A percentile compares a stretch with the other conserved stretches of the same genome.
phyloP scores from a whole-genome alignment of 2,797 vertebrate species.

The Cheirogaleus major region DNA sequence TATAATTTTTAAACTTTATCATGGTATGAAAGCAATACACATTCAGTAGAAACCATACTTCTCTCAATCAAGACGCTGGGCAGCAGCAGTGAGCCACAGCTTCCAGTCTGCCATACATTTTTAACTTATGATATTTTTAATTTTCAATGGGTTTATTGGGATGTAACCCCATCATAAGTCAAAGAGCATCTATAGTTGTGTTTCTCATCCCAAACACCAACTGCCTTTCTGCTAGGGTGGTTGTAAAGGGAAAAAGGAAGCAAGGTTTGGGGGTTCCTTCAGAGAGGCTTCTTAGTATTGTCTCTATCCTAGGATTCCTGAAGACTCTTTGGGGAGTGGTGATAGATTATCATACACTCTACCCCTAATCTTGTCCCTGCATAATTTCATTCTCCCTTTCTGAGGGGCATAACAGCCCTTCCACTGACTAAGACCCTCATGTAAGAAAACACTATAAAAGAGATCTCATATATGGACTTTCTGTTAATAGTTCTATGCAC shows the following conservation, averaged over 20 bases:
- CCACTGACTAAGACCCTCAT: neutral
- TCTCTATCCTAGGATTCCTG: neutral
- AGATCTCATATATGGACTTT: neutral
- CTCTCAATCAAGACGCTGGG: neutral
- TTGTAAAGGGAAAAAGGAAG: neutral
- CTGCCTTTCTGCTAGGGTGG: neutral
- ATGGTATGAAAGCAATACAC: neutral
- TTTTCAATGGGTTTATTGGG: neutral
- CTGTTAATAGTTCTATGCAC: neutral
- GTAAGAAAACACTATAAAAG: slow-evolving; percentile 34
- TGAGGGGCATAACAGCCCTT: neutral
- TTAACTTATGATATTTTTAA: neutral
- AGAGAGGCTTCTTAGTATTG: neutral
- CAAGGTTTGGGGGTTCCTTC: neutral
- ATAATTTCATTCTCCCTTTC: slow-evolving; percentile 29
- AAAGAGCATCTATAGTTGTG: neutral
- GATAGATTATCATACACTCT: neutral
- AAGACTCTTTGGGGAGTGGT: neutral
- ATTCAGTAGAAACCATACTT: neutral
- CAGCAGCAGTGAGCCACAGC: neutral
- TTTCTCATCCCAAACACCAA: neutral
- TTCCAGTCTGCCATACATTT: neutral
- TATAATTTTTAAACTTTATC: neutral
- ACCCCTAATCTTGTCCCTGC: neutral
- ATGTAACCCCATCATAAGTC: neutral